Base-by-base conservation (phyloP, 1,140 invertebrate genomes). In the Tenebrio molitor region DNA sequence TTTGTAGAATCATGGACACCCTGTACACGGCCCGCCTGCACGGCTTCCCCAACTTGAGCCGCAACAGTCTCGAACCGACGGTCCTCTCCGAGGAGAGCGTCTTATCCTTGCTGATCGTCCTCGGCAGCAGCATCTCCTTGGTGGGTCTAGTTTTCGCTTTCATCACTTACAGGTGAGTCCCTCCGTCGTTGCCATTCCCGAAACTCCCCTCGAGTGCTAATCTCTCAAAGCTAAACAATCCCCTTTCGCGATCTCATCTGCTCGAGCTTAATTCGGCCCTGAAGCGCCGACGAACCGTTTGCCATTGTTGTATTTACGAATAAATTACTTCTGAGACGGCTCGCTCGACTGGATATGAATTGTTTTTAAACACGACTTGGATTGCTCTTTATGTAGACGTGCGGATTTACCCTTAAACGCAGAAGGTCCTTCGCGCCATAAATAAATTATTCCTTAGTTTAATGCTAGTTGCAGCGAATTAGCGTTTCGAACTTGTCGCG, bases 131-230 rank as follows among this genome's bases (percentile, higher is more conserved):
- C 78, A 82, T 90, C n/a, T 90, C 89, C 14, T 83, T 91, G 39
- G 89, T 91, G 1, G 89, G 88, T 12, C 84, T 91, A 15, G 89
- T 90, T 44, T 90, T 91, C 78, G 89, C 89, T 63, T 91, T 91
- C 81, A 91, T 91, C 77, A 91, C 89, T 1, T 91, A 90, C 83
- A 91, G 89, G 89, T 90, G 82, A 86, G 85, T 76, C 23, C 15
- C 8, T 33, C 15, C 39, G 29, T 53, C 46, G 46, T 53, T 19
- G 12, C 3, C 50, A 17, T 15, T 8, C 23, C 50, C 50, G 25
- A 58, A 58, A 25, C 50, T 29, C 29, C 8, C 15, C 50, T 12
- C 10, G 14, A 58, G 50, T 58, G 50, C 23, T 58, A 58, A 58
- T 58, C 50, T 58, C 50, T 29, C 50, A 58, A 58, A 58, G 50